phyloP scores from a whole-genome alignment of 2,888 invertebrate genomes.

The Dryobota labecula region DNA sequence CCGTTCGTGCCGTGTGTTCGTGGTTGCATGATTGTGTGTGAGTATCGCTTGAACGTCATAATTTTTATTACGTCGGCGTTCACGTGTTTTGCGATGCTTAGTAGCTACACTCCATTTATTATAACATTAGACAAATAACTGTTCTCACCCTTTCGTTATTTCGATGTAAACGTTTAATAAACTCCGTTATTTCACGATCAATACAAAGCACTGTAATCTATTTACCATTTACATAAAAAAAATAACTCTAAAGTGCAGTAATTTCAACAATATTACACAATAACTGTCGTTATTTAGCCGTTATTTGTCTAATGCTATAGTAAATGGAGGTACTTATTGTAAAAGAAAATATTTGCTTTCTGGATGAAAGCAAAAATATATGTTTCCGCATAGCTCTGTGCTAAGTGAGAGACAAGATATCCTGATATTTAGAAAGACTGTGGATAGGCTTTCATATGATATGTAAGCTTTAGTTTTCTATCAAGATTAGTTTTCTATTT shows the following conservation, averaged over 20 bases:
- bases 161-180: too few relatives aligned
- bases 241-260: too few relatives aligned
- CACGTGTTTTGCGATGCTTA: not conserved
- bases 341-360: not conserved
- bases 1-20: not conserved
- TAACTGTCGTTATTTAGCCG: too few relatives aligned
- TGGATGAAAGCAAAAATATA: not conserved
- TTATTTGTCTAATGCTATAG: too few relatives aligned
- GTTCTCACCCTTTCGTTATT: too few relatives aligned
- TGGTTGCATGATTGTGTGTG: not conserved
- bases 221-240: too few relatives aligned
- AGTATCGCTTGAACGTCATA: not conserved
- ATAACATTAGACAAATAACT: too few relatives aligned
- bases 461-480: not conserved
- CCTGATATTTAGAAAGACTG: not conserved
- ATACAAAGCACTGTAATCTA: too few relatives aligned
- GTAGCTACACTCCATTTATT: too few relatives aligned
- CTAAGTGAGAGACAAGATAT: not conserved
- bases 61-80: not conserved
- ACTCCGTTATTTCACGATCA: too few relatives aligned
- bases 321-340: too few relatives aligned
- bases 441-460: not conserved
- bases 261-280: too few relatives aligned
- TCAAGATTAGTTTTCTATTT: not conserved
- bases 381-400: not conserved